phyloP scores from a whole-genome alignment of 2,888 invertebrate species.

The Proisotoma minuta region DNA sequence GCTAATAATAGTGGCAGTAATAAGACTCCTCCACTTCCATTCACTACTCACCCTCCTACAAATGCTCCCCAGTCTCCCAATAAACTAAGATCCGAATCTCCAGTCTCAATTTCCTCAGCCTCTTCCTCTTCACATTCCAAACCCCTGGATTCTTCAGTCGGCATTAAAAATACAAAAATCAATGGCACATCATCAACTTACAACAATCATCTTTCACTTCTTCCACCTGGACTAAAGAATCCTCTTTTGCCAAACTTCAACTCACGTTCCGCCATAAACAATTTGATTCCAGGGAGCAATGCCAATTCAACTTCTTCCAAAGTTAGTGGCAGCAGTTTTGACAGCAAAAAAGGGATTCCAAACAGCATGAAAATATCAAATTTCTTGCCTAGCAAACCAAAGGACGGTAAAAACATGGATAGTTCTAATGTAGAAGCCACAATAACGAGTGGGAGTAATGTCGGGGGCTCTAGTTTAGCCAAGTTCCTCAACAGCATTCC shows the following conservation, averaged over 20 bases:
- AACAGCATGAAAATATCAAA: constrained; percentile 47
- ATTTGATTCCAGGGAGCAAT: neutral
- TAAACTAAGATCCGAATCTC: neutral
- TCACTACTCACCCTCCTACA: constrained; percentile 1
- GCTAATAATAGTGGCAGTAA: constrained; percentile 7
- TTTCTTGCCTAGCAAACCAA: constrained; percentile 41
- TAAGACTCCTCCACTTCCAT: constrained; percentile 16
- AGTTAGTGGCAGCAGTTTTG: constrained; percentile 9
- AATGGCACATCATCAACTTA: constrained; percentile 35
- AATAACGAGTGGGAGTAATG: constrained; percentile 41
- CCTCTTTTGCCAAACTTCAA: constrained; percentile 29
- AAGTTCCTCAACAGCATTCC: constrained; percentile 34
- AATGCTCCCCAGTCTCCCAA: constrained; percentile 5
- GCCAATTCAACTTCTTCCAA: constrained; percentile 19
- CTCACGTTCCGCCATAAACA: neutral
- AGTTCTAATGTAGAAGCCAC: constrained; percentile 39
- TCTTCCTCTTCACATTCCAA: neutral
- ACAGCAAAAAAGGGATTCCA: constrained; percentile 43
- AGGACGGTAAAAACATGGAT: constrained; percentile 11
- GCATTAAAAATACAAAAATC: constrained; percentile 14
- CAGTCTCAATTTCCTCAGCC: constrained; percentile 1
- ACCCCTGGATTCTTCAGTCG: constrained; percentile 1
- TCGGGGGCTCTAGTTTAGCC: constrained; percentile 29
- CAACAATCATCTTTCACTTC: constrained; percentile 27
- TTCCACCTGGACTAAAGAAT: constrained; percentile 39